Conservation (phyloP, 37 sponge, comb jelly and placozoan species). For the Aplysina aerophoba region DNA sequence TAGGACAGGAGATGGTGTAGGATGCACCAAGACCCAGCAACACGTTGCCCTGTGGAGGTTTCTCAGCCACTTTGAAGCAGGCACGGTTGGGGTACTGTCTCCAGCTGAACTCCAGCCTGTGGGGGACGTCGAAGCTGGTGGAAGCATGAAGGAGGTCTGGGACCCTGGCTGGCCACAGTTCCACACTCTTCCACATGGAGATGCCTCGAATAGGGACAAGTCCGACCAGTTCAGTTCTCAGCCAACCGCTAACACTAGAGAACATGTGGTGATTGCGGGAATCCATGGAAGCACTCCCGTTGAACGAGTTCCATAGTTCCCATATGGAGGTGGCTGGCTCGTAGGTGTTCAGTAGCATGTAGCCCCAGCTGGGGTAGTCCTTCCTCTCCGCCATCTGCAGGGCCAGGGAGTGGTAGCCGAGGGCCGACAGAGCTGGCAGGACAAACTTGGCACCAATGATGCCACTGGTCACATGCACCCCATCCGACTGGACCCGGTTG, state of each 20-base stretch:
- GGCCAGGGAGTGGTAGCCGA: constrained; percentile 45
- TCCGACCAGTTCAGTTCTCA: constrained; percentile 57
- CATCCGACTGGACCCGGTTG: constrained; percentile 35
- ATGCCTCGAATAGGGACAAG: constrained; percentile 4
- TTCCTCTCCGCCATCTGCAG: constrained; percentile 52
- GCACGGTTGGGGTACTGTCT: constrained; percentile 44
- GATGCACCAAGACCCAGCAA: neutral
- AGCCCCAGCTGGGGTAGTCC: constrained; percentile 80
- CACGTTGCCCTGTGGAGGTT: neutral
- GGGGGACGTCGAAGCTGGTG: constrained; percentile 41
- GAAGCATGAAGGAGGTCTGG: constrained; percentile 46
- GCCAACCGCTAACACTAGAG: constrained; percentile 72
- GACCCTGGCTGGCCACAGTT: constrained; percentile 49
- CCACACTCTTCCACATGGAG: constrained; percentile 41
- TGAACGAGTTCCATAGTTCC: constrained; percentile 72
- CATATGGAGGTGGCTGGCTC: constrained; percentile 76
- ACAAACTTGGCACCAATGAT: constrained; percentile 59
- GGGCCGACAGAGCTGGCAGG: constrained; percentile 43
- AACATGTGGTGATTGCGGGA: constrained; percentile 87
- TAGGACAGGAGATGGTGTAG: constrained; percentile 22
- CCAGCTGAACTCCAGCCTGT: constrained; percentile 49
- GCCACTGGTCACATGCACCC: constrained; percentile 54
- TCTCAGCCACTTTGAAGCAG: constrained; percentile 56
- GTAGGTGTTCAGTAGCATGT: constrained; percentile 60
- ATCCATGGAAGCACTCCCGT: constrained; percentile 60